Base-by-base conservation (phyloP, 2,113 vertebrate genomes). In the Beaufortia kweichowensis region DNA sequence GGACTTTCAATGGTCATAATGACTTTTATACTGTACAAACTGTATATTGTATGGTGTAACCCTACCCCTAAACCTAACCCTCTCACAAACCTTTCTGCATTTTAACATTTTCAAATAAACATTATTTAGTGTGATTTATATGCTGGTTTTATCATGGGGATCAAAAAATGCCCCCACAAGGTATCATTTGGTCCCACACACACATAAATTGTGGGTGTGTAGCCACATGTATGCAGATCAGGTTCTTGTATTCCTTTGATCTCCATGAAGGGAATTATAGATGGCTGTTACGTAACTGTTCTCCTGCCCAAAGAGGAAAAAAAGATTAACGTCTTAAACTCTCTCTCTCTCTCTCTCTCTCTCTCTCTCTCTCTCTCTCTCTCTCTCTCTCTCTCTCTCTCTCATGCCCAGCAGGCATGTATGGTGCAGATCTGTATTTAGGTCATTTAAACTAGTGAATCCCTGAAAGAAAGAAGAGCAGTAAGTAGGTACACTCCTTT, bases 201-300 rank as follows among this genome's bases (percentile, higher is more conserved):
- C n/a, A n/a, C n/a, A n/a, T n/a, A n/a, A n/a, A n/a, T n/a, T 71
- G 76, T 70, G 88, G 86, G 86, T 86, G 81, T 86, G 84, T 82
- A 75, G 56, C 83, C 82, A 80, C 81, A 84, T 80, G 79, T 83
- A 88, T 90, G 88, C 90, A 90, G 86, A 90, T 87, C 79, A 79
- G 79, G 87, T 85, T 84, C 68, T 82, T 62, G 81, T 84, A 62
- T 83, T 74, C 84, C 88, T 90, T 91, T 90, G 86, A 90, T 90
- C 86, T 84, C 82, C 82, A 82, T 78, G 74, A 87, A 83, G 79
- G 81, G 87, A 90, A 89, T 89, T 89, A 69, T 85, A 85, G 85
- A 90, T 90, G 89, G 84, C 85, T 88, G 90, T 89, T 86, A 89
- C 84, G 79, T 87, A 89, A 89, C 82, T 19, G 33, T 75, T 63